These are phyloP conservation scores for Oscheius sp. DNA, from an alignment of 2,888 invertebrate genomes.

Conservation along the genomic window DNA sequence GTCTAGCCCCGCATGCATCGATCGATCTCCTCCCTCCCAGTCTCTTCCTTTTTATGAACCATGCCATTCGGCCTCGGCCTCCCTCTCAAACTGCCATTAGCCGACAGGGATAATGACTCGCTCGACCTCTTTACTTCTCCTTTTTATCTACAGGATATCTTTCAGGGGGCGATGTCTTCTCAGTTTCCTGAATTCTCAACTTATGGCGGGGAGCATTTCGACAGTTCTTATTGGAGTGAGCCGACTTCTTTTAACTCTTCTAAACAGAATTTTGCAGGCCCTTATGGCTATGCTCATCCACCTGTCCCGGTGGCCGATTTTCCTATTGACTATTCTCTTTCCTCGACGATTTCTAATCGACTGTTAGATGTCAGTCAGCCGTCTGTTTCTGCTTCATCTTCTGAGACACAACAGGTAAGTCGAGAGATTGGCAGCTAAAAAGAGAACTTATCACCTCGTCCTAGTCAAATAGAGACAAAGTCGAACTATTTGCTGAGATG, in stretches of 20 bases:
- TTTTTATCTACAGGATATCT: too few relatives aligned
- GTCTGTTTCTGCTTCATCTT: background rate
- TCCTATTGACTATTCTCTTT: conserved; percentile 11
- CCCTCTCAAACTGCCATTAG: background rate
- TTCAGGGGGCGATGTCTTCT: background rate
- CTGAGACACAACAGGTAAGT: background rate
- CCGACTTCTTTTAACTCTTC: background rate
- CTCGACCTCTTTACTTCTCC: background rate
- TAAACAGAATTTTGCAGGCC: background rate
- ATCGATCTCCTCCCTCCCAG: conserved; percentile 26
- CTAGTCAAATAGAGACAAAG: background rate
- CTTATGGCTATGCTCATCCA: background rate
- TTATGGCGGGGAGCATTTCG: background rate
- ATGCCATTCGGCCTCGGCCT: conserved; percentile 21
- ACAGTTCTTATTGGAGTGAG: too few relatives aligned
- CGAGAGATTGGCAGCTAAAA: background rate
- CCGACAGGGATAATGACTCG: background rate
- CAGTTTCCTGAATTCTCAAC: conserved; percentile 2
- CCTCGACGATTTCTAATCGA: background rate
- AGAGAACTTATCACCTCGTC: background rate
- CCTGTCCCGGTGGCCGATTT: background rate
- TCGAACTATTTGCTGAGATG: background rate
- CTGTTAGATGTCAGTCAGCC: background rate
- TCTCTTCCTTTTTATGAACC: conserved; percentile 24
- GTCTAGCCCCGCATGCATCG: conserved; percentile 21